Base-by-base conservation (phyloP, 2,113 vertebrate genomes). In the Chaetura pelagica region DNA sequence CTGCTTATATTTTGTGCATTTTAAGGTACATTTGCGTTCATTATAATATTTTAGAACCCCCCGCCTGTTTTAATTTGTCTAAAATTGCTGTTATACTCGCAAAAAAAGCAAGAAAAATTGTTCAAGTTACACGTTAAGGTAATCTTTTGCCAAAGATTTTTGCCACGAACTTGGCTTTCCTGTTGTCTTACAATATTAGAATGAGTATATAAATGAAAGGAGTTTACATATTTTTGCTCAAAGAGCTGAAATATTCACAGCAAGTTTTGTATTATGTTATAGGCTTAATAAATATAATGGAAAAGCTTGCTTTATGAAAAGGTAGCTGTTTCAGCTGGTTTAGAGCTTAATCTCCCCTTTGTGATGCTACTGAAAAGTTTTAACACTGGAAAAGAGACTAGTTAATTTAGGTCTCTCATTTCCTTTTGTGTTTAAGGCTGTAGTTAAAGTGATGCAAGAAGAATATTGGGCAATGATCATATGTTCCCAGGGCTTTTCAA, bases 371-470 rank as follows among this genome's bases (percentile, higher is more conserved):
- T 94, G 92, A 40, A 80, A 89, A 81, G 66, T 89, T 38, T 92
- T 58, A 68, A 54, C 61, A 62, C 87, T 95, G 86, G 55, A 85
- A 88, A 80, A 92, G 55, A 90, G 34, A 7, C 51, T 74, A 42
- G 61, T 67, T 95, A 93, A 91, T 93, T 91, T 87, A 82, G 66
- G 20, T 72, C 16, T 94, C 84, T 94, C 61, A 48, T 72, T 95
- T 92, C 61, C 84, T 92, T 92, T 92, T 93, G 73, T 92, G 52
- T 90, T 81, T 55, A 81, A 78, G 76, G 76, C 66, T 84, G 52
- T 62, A 92, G 76, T 93, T 93, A 82, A 68, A 95, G 72, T 95
- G 82, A 87, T 89, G 76, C 93, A 95, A 95, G 84, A 91, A 49
- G 73, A 88, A 35, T 90, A 82, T 67, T 91, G 71, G 48, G 84